Evolutionary conservation across 2,797 vertebrate species (phyloP).

Genomic region (Poeciliopsis paucimaculata): DNA sequence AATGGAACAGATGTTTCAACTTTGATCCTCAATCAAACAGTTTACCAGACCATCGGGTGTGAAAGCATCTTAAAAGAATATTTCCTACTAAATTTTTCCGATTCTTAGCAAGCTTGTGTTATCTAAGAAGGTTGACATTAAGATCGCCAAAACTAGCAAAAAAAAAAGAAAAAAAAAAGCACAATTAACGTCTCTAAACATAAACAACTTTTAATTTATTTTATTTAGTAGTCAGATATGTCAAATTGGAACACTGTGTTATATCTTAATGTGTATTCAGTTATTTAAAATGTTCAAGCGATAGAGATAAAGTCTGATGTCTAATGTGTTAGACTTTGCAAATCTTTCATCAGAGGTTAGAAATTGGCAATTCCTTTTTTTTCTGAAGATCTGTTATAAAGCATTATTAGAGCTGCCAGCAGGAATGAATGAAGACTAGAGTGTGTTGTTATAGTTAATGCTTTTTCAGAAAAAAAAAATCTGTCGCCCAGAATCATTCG

Average conservation of each 20-base stretch:
- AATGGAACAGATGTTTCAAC: too few species aligned
- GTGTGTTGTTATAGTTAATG: too few species aligned
- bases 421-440: background rate
- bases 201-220: background rate
- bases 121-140: too few species aligned
- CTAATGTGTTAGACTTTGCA: background rate
- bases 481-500: too few species aligned
- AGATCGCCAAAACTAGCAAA: too few species aligned
- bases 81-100: too few species aligned
- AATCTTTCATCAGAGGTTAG: background rate
- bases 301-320: background rate
- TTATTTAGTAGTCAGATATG: background rate
- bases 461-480: too few species aligned
- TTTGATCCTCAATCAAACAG: too few species aligned
- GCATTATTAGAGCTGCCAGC: background rate
- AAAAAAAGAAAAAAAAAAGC: too few species aligned
- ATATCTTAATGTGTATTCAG: background rate
- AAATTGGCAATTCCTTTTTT: background rate
- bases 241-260: background rate
- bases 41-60: too few species aligned
- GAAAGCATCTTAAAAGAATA: too few species aligned
- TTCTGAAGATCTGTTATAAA: background rate
- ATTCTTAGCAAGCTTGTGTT: too few species aligned
- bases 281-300: background rate
- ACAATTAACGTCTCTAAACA: background rate